A percentile compares a stretch with the other conserved stretches of the same genome.
These are phyloP conservation scores for Porites rus DNA, from an alignment of 92 coral and sea anemone genomes.

Conservation along the genomic window DNA sequence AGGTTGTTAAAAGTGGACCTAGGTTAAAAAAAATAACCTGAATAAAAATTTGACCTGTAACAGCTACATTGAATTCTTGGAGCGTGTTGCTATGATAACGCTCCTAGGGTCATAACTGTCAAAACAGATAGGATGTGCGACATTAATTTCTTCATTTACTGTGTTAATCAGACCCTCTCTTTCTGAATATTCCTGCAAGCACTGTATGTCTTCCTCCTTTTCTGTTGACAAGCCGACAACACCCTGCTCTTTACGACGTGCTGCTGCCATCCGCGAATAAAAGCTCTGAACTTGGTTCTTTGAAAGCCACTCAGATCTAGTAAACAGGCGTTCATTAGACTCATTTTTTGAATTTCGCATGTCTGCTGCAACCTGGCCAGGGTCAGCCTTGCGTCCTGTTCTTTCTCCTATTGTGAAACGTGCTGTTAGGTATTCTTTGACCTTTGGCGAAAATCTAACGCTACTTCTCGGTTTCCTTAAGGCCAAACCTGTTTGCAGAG, in stretches of 20 bases:
- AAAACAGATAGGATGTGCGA: constrained; percentile 73
- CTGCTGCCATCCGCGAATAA: constrained; percentile 76
- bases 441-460: constrained; percentile 72
- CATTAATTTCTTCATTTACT: constrained; percentile 59
- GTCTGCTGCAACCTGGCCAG: constrained; percentile 67
- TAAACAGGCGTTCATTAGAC: constrained; percentile 60
- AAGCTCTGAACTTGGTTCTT: constrained; percentile 74
- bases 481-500: constrained; percentile 74
- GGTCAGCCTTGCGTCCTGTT: constrained; percentile 76
- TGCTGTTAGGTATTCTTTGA: constrained; percentile 74
- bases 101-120: constrained; percentile 70
- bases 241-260: constrained; percentile 69
- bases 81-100: constrained; percentile 71
- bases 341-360: constrained; percentile 66
- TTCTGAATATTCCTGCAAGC: constrained; percentile 64
- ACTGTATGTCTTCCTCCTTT: constrained; percentile 67
- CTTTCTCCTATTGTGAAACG: constrained; percentile 77
- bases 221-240: constrained; percentile 56
- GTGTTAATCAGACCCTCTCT: constrained; percentile 60
- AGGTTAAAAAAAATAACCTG: too few species aligned
- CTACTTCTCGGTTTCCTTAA: constrained; percentile 68
- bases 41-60: too few species aligned
- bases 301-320: constrained; percentile 73
- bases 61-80: constrained; percentile 53
- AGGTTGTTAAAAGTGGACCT: too few species aligned